Evolutionary conservation across 1,140 invertebrate species (phyloP).

Genomic region (Brachionus plicatilis): DNA sequence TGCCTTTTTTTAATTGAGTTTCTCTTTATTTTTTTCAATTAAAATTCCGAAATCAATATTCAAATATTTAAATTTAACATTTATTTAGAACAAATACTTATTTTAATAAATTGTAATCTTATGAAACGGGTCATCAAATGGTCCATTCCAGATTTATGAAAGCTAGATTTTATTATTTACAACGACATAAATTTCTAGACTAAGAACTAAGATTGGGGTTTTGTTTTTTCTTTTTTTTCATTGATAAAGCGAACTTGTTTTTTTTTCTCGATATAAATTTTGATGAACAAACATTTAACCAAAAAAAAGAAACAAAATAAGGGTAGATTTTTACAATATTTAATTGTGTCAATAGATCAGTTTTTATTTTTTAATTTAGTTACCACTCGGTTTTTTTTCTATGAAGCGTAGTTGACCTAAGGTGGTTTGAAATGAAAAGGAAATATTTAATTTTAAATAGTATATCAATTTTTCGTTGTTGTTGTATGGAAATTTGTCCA

Average conservation of each 20-base stretch:
- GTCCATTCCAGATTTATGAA: not conserved
- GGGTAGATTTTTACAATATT: conserved; percentile 1
- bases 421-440: not conserved
- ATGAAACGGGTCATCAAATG: not conserved
- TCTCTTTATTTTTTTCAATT: not conserved
- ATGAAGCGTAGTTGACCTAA: not conserved
- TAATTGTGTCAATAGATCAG: conserved; percentile 30
- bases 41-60: conserved; percentile 10
- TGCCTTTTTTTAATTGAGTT: not conserved
- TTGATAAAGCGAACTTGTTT: conserved; percentile 7
- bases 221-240: not conserved
- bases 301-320: conserved; percentile 22
- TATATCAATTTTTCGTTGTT: not conserved
- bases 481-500: not conserved
- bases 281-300: not conserved
- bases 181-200: not conserved
- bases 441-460: not conserved
- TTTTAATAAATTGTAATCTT: conserved; percentile 3
- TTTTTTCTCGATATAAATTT: not conserved
- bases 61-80: conserved; percentile 35
- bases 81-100: not conserved
- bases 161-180: not conserved
- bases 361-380: not conserved
- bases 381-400: not conserved
- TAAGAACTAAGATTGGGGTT: not conserved